phyloP scores from a whole-genome alignment of 2,797 vertebrate genomes.

The Propithecus deckenii region DNA sequence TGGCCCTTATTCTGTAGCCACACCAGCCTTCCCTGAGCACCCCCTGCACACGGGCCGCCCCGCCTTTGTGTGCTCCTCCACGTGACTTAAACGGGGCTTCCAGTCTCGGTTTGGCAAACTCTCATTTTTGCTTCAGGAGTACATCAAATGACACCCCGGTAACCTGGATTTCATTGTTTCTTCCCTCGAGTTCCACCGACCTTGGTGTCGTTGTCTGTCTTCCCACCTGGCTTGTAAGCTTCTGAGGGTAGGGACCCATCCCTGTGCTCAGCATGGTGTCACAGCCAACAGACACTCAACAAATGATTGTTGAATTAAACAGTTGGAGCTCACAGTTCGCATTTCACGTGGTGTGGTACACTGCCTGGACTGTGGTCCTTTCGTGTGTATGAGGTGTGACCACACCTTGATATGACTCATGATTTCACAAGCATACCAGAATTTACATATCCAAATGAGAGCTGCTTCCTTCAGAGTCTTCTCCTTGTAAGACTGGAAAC shows the following conservation, averaged over 20 bases:
- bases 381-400: slow-evolving; percentile 14
- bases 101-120: not conserved
- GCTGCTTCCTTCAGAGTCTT: slow-evolving; percentile 31
- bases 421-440: slow-evolving; percentile 41
- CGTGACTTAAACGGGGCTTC: not conserved
- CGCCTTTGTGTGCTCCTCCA: not conserved
- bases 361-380: not conserved
- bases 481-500: not conserved
- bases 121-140: not conserved
- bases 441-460: slow-evolving; percentile 19
- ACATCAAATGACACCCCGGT: not conserved
- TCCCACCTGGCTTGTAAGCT: not conserved
- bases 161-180: not conserved
- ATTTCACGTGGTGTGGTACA: not conserved
- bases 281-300: not conserved
- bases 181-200: not conserved
- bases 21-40: not conserved
- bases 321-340: not conserved
- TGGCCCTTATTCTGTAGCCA: not conserved
- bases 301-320: not conserved
- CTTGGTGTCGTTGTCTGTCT: not conserved
- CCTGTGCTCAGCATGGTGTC: not conserved
- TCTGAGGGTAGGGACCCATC: not conserved
- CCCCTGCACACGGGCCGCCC: not conserved
- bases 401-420: slow-evolving; percentile 22